phyloP scores from a whole-genome alignment of 2,113 vertebrate genomes.

The Prunella fulvescens region DNA sequence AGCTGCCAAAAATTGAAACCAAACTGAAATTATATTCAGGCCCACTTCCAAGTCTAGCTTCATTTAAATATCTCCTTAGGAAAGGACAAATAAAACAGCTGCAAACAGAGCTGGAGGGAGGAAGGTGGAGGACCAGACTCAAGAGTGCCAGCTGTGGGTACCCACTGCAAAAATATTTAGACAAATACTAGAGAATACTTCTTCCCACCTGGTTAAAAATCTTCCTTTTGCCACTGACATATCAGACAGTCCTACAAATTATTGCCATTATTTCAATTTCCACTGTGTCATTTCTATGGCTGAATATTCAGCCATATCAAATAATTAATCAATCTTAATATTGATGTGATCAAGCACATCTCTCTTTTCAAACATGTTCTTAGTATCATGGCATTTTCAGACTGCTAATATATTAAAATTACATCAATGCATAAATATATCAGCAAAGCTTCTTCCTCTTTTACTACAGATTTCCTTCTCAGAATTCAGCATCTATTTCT shows the following conservation, averaged over 20 bases:
- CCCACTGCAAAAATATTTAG: background rate
- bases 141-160: background rate
- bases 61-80: background rate
- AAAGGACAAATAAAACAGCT: background rate
- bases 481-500: background rate
- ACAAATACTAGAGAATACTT: background rate
- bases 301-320: background rate
- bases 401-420: background rate
- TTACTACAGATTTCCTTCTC: background rate
- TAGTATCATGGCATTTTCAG: background rate
- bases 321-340: background rate
- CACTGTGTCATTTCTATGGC: background rate
- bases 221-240: background rate
- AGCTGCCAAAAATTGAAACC: background rate
- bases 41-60: background rate
- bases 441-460: background rate
- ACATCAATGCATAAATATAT: background rate
- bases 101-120: background rate
- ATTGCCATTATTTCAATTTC: background rate
- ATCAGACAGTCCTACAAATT: background rate
- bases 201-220: background rate
- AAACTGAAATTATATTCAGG: background rate
- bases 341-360: background rate
- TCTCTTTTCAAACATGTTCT: background rate
- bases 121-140: background rate